Conservation (phyloP, 2,113 vertebrate species). For the Zosterops borbonicus region DNA sequence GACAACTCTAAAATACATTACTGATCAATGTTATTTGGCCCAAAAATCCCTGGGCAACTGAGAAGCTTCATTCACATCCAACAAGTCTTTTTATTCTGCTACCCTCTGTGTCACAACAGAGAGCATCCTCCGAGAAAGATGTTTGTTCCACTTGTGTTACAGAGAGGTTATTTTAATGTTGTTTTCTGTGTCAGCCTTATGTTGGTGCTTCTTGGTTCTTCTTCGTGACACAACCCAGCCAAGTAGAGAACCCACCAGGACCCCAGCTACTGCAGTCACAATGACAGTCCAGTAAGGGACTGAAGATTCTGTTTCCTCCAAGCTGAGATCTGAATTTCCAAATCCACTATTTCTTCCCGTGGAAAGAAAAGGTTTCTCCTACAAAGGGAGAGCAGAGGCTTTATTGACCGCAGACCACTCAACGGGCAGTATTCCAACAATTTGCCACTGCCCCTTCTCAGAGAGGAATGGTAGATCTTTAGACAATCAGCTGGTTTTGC, state of each 20-base stretch:
- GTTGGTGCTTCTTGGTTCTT: neutral
- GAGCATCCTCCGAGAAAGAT: neutral
- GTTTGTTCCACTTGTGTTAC: neutral
- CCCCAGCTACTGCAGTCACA: constrained; percentile 68
- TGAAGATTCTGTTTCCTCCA: neutral
- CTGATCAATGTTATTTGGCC: neutral
- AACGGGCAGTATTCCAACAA: neutral
- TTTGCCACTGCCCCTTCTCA: neutral
- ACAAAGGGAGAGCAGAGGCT: neutral
- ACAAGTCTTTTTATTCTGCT: neutral
- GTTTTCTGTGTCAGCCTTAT: neutral
- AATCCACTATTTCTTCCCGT: constrained; percentile 80
- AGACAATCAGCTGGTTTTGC: neutral
- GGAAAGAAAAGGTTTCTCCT: constrained; percentile 87
- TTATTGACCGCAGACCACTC: neutral
- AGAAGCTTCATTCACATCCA: neutral
- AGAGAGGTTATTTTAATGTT: neutral
- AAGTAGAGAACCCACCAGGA: constrained; percentile 70
- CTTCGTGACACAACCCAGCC: constrained; percentile 61
- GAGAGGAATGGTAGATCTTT: neutral
- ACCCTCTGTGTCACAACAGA: neutral
- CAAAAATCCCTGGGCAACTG: neutral
- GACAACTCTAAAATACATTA: neutral
- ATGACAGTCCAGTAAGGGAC: constrained; percentile 78
- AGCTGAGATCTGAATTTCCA: neutral